Evolutionary conservation across 1,140 invertebrate species (phyloP), one percentile per base, ranked within the genome.

Genomic region (Teleogryllus occipitalis): DNA sequence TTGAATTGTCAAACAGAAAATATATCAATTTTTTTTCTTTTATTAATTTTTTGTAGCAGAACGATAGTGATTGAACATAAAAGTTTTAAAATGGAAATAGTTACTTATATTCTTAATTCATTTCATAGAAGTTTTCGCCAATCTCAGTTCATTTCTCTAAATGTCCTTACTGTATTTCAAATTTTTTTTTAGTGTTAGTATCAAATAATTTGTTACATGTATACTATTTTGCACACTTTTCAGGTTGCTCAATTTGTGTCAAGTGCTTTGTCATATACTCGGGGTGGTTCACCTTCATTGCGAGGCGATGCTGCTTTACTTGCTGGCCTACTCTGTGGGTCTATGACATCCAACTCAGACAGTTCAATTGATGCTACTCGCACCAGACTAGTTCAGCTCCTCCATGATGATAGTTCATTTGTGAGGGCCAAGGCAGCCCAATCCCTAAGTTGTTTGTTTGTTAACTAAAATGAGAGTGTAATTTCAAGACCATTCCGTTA

Each of bases 351-450:
- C 27, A 80, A 74, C 74, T 74, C 79, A 46, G 75, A 79, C 14
- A 78, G 87, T 14, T 84, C 85, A 10, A 82, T 89, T 22, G 89
- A 89, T 80, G 84, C 86, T 7, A 84, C 89, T 54, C 88, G 87
- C 79, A 87, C 89, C 78, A 86, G 90, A 77, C 84, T 93, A 46
- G 83, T 92, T n/a, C 89, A 90, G 80, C 84, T 92, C 0, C 83
- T 92, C 47, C 89, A 88, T 54, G 91, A 92, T 82, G 83, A 86
- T 46, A 87, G 90, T 77, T 86, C 87, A 15, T 84, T 84, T n/a
- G 91, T 92, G 4, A 85, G 90, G 81, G 86, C 88, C 54, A 87
- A 89, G 65, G 87, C 91, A 8, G 90, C 90, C 15, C 84, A 89
- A 81, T 90, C 90, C 27, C 18, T 77, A 5, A 65, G 79, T 39